Conservation (phyloP, 2,113 vertebrate genomes). For the Macrotus californicus region DNA sequence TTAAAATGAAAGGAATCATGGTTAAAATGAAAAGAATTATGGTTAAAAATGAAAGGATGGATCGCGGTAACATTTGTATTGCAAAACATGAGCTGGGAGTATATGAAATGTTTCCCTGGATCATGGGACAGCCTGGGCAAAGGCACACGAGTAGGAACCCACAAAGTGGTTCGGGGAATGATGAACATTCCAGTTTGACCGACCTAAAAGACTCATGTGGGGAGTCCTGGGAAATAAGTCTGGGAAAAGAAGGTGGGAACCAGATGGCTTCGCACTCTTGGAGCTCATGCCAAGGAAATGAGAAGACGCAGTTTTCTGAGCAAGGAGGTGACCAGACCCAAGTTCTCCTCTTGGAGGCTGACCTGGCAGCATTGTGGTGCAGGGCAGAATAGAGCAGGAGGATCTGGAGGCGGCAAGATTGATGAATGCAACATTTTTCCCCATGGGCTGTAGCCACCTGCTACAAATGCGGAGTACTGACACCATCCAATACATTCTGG, state of each 20-base stretch:
- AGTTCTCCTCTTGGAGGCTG: background rate
- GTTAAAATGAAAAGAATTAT: constrained; percentile 2
- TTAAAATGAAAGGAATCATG: constrained; percentile 2
- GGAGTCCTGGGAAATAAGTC: background rate
- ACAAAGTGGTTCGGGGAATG: background rate
- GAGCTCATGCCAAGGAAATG: background rate
- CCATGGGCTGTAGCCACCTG: background rate
- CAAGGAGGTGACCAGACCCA: background rate
- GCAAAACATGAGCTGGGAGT: background rate
- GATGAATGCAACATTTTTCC: background rate
- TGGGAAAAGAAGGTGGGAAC: background rate
- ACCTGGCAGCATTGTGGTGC: background rate
- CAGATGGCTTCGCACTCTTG: background rate
- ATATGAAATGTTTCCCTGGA: background rate
- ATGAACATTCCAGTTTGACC: background rate
- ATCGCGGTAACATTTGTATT: background rate
- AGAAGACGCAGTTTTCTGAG: background rate
- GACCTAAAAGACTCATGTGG: background rate
- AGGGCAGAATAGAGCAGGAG: background rate
- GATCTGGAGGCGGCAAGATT: background rate
- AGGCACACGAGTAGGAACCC: background rate
- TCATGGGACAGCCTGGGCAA: background rate
- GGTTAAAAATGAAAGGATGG: background rate
- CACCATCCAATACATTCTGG: background rate
- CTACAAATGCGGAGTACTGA: background rate